Evolutionary conservation across 1,140 invertebrate species (phyloP).

Genomic region (Apis cerana): DNA sequence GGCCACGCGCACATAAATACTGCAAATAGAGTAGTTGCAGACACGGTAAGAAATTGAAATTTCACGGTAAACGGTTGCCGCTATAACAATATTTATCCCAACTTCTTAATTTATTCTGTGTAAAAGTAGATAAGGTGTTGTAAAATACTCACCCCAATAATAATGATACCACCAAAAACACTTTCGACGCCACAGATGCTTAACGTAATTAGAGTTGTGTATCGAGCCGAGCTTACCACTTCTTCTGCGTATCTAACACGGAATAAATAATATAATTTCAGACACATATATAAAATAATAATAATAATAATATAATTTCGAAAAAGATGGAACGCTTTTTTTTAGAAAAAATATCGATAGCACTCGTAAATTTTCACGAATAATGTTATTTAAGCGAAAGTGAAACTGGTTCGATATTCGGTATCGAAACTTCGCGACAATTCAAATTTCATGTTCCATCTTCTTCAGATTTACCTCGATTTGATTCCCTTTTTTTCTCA

Average conservation of each 20-base stretch:
- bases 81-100: not conserved
- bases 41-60: constrained; percentile 50
- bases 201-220: not conserved
- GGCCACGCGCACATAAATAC: constrained; percentile 66
- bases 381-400: too few species aligned
- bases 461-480: too few species aligned
- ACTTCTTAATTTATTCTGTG: not conserved
- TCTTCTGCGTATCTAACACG: constrained; percentile 11
- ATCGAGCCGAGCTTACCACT: not conserved
- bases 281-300: not conserved
- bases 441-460: too few species aligned
- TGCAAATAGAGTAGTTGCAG: constrained; percentile 43
- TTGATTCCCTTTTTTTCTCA: too few species aligned
- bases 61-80: constrained; percentile 45
- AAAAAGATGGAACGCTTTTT: too few species aligned
- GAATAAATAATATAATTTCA: not conserved
- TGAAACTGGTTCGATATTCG: too few species aligned
- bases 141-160: constrained; percentile 4
- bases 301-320: too few species aligned
- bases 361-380: too few species aligned
- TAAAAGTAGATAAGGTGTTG: fast-evolving
- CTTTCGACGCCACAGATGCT: too few species aligned
- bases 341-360: too few species aligned
- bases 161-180: not conserved
- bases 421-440: too few species aligned